A percentile compares a stretch with the other conserved stretches of the same genome.
These are phyloP conservation scores for Toxotes jaculatrix DNA, from an alignment of 2,113 vertebrate species.

Conservation along the genomic window DNA sequence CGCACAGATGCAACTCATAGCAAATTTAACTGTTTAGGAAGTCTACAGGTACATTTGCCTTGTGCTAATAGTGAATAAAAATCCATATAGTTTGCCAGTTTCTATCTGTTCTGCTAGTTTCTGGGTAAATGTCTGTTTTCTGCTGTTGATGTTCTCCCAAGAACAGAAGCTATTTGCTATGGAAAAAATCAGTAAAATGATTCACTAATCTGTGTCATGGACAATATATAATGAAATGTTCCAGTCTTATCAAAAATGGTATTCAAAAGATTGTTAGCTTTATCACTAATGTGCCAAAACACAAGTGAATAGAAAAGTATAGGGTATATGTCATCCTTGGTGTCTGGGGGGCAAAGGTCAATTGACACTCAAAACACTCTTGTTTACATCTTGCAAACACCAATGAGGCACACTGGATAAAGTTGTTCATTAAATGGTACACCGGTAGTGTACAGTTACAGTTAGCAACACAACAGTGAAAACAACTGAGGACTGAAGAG, in stretches of 20 bases:
- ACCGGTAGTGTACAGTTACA: no score
- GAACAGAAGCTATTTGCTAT: no score
- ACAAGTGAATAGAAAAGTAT: neutral
- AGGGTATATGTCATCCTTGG: neutral
- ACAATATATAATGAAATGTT: no score
- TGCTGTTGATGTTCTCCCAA: neutral
- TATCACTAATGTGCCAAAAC: neutral
- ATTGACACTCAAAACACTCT: neutral
- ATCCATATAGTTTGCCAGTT: neutral
- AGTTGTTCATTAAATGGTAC: neutral
- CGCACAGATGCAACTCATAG: neutral
- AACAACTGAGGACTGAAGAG: neutral
- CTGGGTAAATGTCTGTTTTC: neutral
- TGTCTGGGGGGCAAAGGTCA: neutral
- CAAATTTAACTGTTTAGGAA: neutral
- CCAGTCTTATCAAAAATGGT: neutral
- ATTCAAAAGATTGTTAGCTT: neutral
- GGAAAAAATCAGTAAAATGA: neutral
- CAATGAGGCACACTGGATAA: neutral
- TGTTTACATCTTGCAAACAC: constrained; percentile 9
- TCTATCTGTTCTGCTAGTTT: neutral
- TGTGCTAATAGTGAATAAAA: neutral
- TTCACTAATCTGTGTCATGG: neutral
- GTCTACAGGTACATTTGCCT: neutral
- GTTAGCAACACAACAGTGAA: neutral